Base-by-base conservation (phyloP, 2,888 invertebrate genomes). In the Melipona bicolor region DNA sequence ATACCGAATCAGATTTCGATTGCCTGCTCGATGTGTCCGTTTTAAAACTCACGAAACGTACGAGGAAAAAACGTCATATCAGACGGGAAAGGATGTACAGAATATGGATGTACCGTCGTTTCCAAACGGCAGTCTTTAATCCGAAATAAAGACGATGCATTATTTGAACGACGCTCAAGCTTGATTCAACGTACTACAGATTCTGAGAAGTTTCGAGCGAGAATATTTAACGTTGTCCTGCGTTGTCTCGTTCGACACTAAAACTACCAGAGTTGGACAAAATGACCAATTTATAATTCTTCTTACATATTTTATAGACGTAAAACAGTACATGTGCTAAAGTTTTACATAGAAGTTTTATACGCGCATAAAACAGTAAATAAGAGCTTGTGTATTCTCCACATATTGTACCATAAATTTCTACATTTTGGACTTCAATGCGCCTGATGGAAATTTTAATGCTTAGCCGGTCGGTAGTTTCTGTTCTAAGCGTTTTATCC, bases 171-270 rank as follows among this genome's bases (percentile, higher is more conserved):
- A 5, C n/a, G 9, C 36, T 6, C 9, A 5, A 43, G n/a, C 15
- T 15, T n/a, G n/a, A 59, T 59, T 56, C 56, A 56, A 24, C 6
- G 24, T 61, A 17, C 15, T 5, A 17, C 3, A 24, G 61, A 61
- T 61, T 61, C 17, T 27, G 61, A 27, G 17, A 24, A 27, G 56
- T 17, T n/a, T 62, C 17, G 54, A 69, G 56, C 32, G 36, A 15
- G 21, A 81, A 78, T 78, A 68, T 54, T 61, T 67, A 27, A 71
- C 32, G 59, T n/a, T 5, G 65, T 61, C 43, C 43, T 54, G 36
- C 19, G 32, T 5, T 62, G 43, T 50, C 32, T 59, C 24, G 19
- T 11, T 9, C 9, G 2, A 43, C 43, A 43, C 9, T 6, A 36
- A 6, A 36, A 9, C 9, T 36, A 6, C 36, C 36, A 43, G 9